Percentiles rank a stretch among this genome's conserved stretches.
phyloP scores from a whole-genome alignment of 2,888 invertebrate species.

The Hymenopus coronatus region DNA sequence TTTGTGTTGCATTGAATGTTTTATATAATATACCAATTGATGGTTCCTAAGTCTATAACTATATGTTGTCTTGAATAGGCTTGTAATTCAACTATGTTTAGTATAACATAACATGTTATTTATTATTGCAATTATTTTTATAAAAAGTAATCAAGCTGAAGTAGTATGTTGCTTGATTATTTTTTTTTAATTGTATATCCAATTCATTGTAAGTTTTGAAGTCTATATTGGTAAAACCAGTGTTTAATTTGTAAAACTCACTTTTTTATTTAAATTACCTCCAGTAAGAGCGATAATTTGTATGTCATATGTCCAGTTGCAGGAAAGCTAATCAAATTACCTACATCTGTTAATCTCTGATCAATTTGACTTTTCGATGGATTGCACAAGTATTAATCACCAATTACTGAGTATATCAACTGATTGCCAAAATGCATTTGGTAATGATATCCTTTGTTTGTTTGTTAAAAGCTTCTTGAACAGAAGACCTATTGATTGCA shows the following conservation, averaged over 20 bases:
- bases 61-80: neutral
- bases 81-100: neutral
- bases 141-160: neutral
- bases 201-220: neutral
- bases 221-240: neutral
- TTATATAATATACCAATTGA: neutral
- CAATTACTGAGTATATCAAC: too few species aligned
- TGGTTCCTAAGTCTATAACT: neutral
- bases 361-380: too few species aligned
- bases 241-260: neutral
- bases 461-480: too few species aligned
- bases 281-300: too few species aligned
- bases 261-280: too few species aligned
- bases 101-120: neutral
- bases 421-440: too few species aligned
- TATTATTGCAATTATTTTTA: neutral
- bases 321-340: too few species aligned
- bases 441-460: too few species aligned
- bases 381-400: too few species aligned
- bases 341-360: too few species aligned
- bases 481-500: too few species aligned
- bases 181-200: neutral
- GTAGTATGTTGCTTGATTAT: neutral
- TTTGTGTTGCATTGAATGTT: neutral
- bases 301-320: too few species aligned